Evolutionary conservation across 2,888 invertebrate genomes (phyloP).

Genomic region (Parnassius smintheus): DNA sequence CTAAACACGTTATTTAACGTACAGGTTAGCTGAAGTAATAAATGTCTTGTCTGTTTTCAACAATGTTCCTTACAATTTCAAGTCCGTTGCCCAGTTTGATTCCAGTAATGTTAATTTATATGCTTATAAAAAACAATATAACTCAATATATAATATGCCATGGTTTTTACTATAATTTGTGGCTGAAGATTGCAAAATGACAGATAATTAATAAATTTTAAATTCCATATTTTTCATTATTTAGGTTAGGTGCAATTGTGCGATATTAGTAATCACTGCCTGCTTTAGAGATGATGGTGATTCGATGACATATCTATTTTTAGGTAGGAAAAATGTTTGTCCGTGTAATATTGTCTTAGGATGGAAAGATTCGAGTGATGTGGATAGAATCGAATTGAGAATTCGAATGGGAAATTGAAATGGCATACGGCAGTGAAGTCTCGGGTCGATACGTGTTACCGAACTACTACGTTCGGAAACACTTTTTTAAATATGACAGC

Average conservation of each 20-base stretch:
- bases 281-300: constrained; percentile 73
- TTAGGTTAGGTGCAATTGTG: constrained; percentile 25
- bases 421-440: constrained; percentile 26
- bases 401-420: constrained; percentile 29
- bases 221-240: constrained; percentile 11
- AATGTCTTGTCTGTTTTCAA: constrained; percentile 29
- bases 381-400: constrained; percentile 37
- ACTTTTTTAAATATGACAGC: background rate
- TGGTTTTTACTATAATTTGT: constrained; percentile 4
- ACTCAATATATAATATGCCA: background rate
- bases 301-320: constrained; percentile 77
- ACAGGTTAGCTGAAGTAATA: constrained; percentile 6
- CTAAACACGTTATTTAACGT: background rate
- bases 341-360: constrained; percentile 48
- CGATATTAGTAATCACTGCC: constrained; percentile 50
- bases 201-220: constrained; percentile 5
- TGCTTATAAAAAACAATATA: constrained; percentile 1
- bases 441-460: constrained; percentile 17
- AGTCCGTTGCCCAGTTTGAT: constrained; percentile 43
- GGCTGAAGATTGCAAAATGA: constrained; percentile 4
- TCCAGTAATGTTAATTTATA: constrained; percentile 9
- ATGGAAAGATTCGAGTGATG: constrained; percentile 39
- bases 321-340: constrained; percentile 73
- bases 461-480: background rate
- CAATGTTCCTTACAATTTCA: constrained; percentile 28